Base-by-base conservation (phyloP, 2,797 vertebrate genomes). In the Gymnodraco acuticeps region DNA sequence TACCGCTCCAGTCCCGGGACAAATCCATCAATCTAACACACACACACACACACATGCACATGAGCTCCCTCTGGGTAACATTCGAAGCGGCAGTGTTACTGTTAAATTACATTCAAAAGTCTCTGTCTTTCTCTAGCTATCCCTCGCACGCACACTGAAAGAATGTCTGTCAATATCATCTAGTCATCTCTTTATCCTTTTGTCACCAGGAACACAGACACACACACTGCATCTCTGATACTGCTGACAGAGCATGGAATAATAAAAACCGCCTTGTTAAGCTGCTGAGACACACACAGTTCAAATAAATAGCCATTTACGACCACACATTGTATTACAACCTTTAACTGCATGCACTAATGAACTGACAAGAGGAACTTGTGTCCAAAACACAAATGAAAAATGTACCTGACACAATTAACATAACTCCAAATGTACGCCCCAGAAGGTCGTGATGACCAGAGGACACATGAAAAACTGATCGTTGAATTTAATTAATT, bases 21-120 rank as follows among this genome's bases (percentile, higher is more conserved):
- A 69, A 72, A 90, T 72, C 80, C 75, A 79, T 84, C 63, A 75
- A 77, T 84, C 81, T 78, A 47, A 64, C 47, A 76, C 62, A 77
- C 48, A 70, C 45, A 31, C 59, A 55, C 38, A 53, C 43, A 62
- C 41, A 19, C 20, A 63, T 55, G 33, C 45, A 50, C 56, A 62
- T 15, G 3, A 33, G 52, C 61, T 67, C 73, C 48, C 58, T 55
- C 42, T 58, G 60, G 73, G 51, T 64, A 50, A 70, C 53, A 85
- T 71, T 71, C 61, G 58, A 62, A 58, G 60, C 50, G 74, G 59
- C 52, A 19, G 53, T 58, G 73, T 72, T 78, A 69, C 52, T 64
- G 43, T 63, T 60, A 50, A 13, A 45, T 56, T 64, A 42, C 50
- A 17, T 63, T 51, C 2, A 67, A 60, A 56, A 31, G 31, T 47